A percentile compares a stretch with the other conserved stretches of the same genome.
Conservation (phyloP, 2,888 invertebrate genomes). For the Rutpela maculata region DNA sequence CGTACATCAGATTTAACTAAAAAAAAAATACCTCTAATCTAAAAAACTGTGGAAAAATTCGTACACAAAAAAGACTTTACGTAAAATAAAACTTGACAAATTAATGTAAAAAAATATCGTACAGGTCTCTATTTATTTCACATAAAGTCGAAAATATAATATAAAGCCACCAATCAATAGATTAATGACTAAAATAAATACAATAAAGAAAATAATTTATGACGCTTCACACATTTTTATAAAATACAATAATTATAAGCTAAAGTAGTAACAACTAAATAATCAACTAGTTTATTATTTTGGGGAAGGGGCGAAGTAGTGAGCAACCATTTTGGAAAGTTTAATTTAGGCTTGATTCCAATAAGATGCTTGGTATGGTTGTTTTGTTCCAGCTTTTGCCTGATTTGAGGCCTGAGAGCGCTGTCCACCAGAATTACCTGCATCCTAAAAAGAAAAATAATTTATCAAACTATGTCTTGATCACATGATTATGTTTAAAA, state of each 20-base stretch:
- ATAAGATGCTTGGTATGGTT: conserved; percentile 79
- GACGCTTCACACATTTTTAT: conserved; percentile 59
- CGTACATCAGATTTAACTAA: conserved; percentile 45
- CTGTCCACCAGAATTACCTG: conserved; percentile 72
- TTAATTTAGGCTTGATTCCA: conserved; percentile 79
- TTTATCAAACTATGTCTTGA: neutral
- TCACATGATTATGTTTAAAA: too few relatives aligned
- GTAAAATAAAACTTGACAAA: conserved; percentile 51
- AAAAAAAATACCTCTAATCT: conserved; percentile 43
- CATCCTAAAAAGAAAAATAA: conserved; percentile 75
- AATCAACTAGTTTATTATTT: conserved; percentile 49
- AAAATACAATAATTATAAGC: conserved; percentile 59
- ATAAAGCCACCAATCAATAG: conserved; percentile 52
- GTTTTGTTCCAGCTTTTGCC: conserved; percentile 78
- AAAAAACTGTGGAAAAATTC: conserved; percentile 45
- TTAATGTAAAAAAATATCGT: conserved; percentile 59
- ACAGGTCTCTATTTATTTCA: conserved; percentile 61
- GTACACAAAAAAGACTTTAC: conserved; percentile 46
- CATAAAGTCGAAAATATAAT: conserved; percentile 59
- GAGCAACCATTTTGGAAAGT: conserved; percentile 57
- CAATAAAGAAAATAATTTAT: conserved; percentile 63
- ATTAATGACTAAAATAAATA: conserved; percentile 60
- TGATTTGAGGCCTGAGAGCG: conserved; percentile 76
- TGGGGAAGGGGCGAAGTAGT: conserved; percentile 60
- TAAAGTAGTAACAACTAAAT: conserved; percentile 60